Conservation (phyloP, 2,888 invertebrate species). For the Chloroclystis v-ata region DNA sequence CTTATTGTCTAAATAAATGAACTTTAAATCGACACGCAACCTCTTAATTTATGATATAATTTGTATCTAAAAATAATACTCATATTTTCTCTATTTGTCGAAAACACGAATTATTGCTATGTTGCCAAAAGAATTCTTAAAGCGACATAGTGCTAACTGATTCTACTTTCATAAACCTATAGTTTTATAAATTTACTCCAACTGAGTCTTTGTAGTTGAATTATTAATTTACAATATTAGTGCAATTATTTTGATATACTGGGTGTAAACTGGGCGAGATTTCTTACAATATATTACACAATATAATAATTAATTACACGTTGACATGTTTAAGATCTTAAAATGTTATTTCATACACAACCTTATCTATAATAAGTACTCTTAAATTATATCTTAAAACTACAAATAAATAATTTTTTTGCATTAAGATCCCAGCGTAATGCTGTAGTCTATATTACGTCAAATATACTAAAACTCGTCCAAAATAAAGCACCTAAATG, state of each 20-base stretch:
- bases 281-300: slow-evolving; percentile 49
- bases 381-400: slow-evolving; percentile 13
- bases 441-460: slow-evolving; percentile 10
- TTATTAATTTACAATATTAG: slow-evolving; percentile 63
- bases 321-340: slow-evolving; percentile 14
- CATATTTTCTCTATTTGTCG: slow-evolving; percentile 60
- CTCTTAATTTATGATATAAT: slow-evolving; percentile 72
- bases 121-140: slow-evolving; percentile 59
- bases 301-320: slow-evolving; percentile 25
- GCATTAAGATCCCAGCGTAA: slow-evolving; percentile 11
- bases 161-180: slow-evolving; percentile 50
- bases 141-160: slow-evolving; percentile 54
- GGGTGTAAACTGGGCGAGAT: slow-evolving; percentile 65
- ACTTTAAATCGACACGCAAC: slow-evolving; percentile 74
- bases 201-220: slow-evolving; percentile 52
- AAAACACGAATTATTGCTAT: slow-evolving; percentile 54
- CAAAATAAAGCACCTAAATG: slow-evolving; percentile 13
- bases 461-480: slow-evolving; percentile 4
- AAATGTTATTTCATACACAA: slow-evolving; percentile 18
- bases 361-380: slow-evolving; percentile 4
- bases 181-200: slow-evolving; percentile 44
- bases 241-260: slow-evolving; percentile 55
- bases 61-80: slow-evolving; percentile 78
- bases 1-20: slow-evolving; percentile 78
- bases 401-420: slow-evolving; percentile 21